Base-by-base conservation (phyloP, 1,140 invertebrate genomes). In the Galleria mellonella region DNA sequence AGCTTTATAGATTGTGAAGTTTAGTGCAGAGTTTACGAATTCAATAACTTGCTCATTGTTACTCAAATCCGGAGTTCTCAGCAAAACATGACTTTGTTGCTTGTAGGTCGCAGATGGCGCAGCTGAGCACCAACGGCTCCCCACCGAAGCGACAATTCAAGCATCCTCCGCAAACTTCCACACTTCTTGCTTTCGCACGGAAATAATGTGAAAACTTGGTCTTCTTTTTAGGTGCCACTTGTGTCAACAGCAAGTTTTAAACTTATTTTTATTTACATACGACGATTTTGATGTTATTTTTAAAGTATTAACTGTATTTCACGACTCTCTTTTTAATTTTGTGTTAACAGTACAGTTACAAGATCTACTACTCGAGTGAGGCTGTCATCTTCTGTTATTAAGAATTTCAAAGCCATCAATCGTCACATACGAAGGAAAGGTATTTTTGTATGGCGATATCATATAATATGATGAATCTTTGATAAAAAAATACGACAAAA, bases 171-270 rank as follows among this genome's bases (percentile, higher is more conserved):
- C 46, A 49, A 55, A 55, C 44, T 55, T 55, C 47, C 29, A 51
- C 47, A 44, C 47, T 55, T 55, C 48, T 55, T 51, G 53, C 44
- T 10, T 47, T 37, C 32, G 46, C 44, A 44, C 53, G 47, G 53
- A 50, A 55, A 55, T 55, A 55, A 55, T 55, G 53, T 55, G 53
- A 46, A 55, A 55, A 55, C 43, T 55, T 51, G 37, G 43, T 28
- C 47, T 46, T 55, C 40, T 47, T 55, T 55, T 54, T 50, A 51
- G 17, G 32, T 17, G 36, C 36, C 31, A 47, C 44, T 47, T 44
- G 47, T 35, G 42, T 44, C 44, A 39, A 28, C 29, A 37, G 41
- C 32, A 41, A 39, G 40, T 55, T 47, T 52, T 29, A 35, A 55
- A 41, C 46, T 49, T 33, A 45, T 38, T 33, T 55, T 55, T 44